Conservation (phyloP, 1,140 invertebrate species). For the Agrypnia vestita region DNA sequence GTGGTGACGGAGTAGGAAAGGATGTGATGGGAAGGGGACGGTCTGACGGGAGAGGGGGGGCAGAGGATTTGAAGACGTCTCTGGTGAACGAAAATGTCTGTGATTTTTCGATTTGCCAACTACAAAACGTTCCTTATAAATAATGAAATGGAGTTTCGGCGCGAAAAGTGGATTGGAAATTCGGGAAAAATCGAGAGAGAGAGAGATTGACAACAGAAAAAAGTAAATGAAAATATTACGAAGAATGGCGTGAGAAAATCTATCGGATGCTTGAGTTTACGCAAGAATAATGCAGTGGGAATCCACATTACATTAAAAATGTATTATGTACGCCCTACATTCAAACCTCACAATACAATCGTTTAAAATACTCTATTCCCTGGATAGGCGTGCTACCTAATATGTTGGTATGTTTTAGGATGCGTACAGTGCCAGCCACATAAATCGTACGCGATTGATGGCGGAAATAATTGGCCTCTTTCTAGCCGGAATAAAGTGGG, state of each 20-base stretch:
- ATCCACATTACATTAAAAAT: no score
- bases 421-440: no score
- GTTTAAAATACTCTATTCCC: no score
- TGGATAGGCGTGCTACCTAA: no score
- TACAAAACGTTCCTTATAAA: slow-evolving; percentile 51
- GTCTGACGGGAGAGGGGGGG: not conserved
- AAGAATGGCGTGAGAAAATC: slow-evolving; percentile 19
- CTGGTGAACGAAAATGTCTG: slow-evolving; percentile 47
- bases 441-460: no score
- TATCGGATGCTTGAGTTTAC: no score
- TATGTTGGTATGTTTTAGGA: no score
- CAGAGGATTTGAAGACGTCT: slow-evolving; percentile 41
- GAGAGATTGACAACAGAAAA: slow-evolving; percentile 34
- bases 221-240: slow-evolving; percentile 42
- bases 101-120: slow-evolving; percentile 54
- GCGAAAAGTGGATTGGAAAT: slow-evolving; percentile 47
- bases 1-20: slow-evolving; percentile 18
- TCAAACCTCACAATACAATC: no score
- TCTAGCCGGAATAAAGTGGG: no score
- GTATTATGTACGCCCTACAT: no score
- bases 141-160: slow-evolving; percentile 49
- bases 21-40: slow-evolving; percentile 9
- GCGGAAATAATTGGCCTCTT: no score
- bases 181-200: slow-evolving; percentile 17
- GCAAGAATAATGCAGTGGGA: no score